Conservation (phyloP, 2,797 vertebrate species). For the Dryobates pubescens region DNA sequence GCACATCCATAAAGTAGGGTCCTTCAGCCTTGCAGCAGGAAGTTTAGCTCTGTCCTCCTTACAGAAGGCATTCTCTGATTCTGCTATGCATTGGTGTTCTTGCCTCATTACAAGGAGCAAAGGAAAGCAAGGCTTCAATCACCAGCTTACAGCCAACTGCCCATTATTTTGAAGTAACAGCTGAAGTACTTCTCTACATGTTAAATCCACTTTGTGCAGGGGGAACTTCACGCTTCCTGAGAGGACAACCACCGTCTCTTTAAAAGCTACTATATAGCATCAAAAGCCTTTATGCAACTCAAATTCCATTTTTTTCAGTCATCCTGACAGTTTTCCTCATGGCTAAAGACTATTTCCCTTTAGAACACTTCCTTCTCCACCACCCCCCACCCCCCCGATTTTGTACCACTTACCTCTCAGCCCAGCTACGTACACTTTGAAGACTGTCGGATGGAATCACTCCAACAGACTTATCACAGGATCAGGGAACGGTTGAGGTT, state of each 20-base stretch:
- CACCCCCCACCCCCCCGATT: neutral
- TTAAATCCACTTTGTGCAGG: neutral
- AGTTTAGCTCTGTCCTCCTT: neutral
- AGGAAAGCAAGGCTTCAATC: neutral
- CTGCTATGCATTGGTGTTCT: neutral
- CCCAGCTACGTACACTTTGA: neutral
- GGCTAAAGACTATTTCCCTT: neutral
- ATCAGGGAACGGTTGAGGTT: neutral
- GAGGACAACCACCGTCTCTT: neutral
- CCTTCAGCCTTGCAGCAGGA: neutral
- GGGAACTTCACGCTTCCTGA: neutral
- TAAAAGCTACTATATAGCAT: neutral
- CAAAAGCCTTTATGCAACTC: neutral
- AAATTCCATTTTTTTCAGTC: neutral
- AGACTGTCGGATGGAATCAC: neutral
- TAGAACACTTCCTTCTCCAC: neutral
- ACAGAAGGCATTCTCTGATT: neutral
- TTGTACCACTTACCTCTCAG: neutral
- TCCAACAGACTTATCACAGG: neutral
- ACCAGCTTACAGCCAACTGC: neutral
- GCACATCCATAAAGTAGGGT: neutral
- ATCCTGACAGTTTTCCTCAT: neutral
- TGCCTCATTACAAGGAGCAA: neutral
- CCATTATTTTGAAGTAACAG: neutral
- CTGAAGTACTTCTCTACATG: neutral